Base-by-base conservation (phyloP, 2,797 vertebrate genomes). In the Eulemur albifrons region DNA sequence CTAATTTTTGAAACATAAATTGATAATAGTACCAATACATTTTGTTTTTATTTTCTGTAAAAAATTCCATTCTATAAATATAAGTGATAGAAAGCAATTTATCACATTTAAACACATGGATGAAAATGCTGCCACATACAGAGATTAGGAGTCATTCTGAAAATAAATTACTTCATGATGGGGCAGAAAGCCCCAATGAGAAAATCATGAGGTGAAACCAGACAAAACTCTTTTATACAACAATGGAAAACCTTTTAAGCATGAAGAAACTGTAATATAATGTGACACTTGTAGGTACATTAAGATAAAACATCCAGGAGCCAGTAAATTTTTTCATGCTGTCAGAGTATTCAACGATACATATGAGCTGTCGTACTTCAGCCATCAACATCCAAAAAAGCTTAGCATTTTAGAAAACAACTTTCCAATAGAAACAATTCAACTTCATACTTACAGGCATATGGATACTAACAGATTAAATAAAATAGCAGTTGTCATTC, bases 311-410 rank as follows among this genome's bases (percentile, higher is more conserved):
- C 50, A 95, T 69, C 90, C 92, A 97, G 92, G 67, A 98, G 91
- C 94, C 95, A 93, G 83, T 97, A 84, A 15, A 96, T 85, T 94
- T 97, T 97, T 97, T 96, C 93, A 97, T 95, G 93, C 88, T 97
- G 96, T 97, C 96, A 96, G 86, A 93, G 79, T 77, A 87, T 93
- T 97, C 95, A 94, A 1, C 7, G 10, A 61, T 97, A 95, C 90
- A 94, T 96, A 94, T 96, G 96, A 98, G 96, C 97, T 97, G 95
- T 90, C 23, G 5, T 21, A 54, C 59, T 82, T 95, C 87, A 97
- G 84, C 89, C 93, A 97, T 82, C 97, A 97, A 94, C 80, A 96
- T 90, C 88, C 73, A 52, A 54, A 95, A 96, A 89, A 85, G 93
- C 96, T 90, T 80, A 96, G 80, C 76, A 70, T 97, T 96, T 97